These are phyloP conservation scores for Phalangium opilio DNA, from an alignment of 2,888 invertebrate genomes.

Conservation along the genomic window DNA sequence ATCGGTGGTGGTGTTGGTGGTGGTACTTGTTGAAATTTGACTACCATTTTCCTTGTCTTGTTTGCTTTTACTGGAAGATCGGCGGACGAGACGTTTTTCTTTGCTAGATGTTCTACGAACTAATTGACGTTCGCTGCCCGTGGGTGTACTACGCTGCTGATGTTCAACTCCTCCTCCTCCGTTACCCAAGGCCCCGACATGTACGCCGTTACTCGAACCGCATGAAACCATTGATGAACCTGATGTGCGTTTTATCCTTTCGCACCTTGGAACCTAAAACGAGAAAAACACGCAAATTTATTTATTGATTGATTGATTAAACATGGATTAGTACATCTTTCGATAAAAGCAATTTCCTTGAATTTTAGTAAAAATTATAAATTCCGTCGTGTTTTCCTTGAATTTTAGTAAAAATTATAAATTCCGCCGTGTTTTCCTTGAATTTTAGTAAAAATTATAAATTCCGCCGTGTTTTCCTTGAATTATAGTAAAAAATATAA, in stretches of 20 bases:
- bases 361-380: no score
- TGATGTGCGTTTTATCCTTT: constrained; percentile 11
- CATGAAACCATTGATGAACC: constrained; percentile 12
- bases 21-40: constrained; percentile 6
- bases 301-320: no score
- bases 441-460: no score
- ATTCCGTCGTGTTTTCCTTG: no score
- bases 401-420: no score
- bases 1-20: not conserved
- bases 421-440: no score
- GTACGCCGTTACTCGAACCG: constrained; percentile 28
- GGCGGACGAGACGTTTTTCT: constrained; percentile 34
- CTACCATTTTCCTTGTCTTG: constrained; percentile 37
- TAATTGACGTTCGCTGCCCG: constrained; percentile 16
- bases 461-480: no score
- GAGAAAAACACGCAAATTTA: no score
- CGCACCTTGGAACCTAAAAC: constrained; percentile 8
- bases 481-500: no score
- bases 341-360: no score
- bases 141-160: not conserved
- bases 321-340: no score
- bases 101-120: constrained; percentile 37
- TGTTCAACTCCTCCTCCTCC: no score
- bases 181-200: constrained; percentile 18
- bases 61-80: constrained; percentile 37